Conservation (phyloP, 1,140 invertebrate species). For the Leptoteleia sp. region DNA sequence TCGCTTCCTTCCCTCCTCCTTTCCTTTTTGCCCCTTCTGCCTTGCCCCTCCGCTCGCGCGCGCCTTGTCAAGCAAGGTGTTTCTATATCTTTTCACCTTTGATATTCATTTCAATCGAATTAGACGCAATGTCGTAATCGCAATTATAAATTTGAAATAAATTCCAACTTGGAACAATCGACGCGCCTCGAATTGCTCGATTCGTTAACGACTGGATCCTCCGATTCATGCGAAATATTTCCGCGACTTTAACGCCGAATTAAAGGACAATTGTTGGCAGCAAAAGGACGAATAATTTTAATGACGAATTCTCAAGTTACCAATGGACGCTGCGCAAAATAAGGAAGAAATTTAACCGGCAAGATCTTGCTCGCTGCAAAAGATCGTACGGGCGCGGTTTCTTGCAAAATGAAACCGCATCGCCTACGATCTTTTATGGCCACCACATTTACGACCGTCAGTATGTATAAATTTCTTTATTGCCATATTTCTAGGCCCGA, state of each 20-base stretch:
- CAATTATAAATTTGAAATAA: conserved; percentile 37
- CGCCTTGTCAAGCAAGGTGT: conserved; percentile 56
- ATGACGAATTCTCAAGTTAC: conserved; percentile 52
- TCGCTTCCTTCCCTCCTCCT: conserved; percentile 51
- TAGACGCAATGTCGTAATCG: conserved; percentile 48
- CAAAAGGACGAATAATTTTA: conserved; percentile 43
- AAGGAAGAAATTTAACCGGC: conserved; percentile 55
- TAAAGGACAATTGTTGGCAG: conserved; percentile 26
- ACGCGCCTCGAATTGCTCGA: background rate
- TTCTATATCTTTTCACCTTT: conserved; percentile 62
- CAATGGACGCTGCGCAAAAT: conserved; percentile 42
- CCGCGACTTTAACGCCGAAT: conserved; percentile 15
- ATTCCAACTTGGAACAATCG: conserved; percentile 41
- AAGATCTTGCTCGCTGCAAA: conserved; percentile 37
- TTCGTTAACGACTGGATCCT: background rate
- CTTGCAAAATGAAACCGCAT: conserved; percentile 63
- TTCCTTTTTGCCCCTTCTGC: conserved; percentile 49
- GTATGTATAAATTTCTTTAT: conserved; percentile 67
- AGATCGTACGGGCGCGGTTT: conserved; percentile 55
- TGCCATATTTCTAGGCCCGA: conserved; percentile 67
- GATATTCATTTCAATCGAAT: conserved; percentile 56
- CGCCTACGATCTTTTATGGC: conserved; percentile 66
- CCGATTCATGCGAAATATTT: background rate
- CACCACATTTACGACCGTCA: conserved; percentile 64
- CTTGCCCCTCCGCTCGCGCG: conserved; percentile 23